phyloP scores from a whole-genome alignment of 2,113 vertebrate species.

The Petroica traversi region DNA sequence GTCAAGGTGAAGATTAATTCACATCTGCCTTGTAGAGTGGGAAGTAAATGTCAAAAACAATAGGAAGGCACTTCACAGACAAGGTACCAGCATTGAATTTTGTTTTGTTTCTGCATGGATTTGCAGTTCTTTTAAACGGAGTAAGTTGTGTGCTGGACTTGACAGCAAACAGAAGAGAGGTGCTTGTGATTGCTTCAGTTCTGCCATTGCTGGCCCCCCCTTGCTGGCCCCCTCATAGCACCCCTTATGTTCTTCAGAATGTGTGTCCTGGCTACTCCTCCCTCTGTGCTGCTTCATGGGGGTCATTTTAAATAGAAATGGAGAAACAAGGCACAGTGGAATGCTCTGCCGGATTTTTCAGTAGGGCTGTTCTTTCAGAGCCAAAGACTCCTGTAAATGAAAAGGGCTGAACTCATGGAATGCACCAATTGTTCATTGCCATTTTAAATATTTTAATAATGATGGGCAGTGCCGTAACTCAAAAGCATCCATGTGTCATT shows the following conservation, averaged over 20 bases:
- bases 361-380: not conserved
- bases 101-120: not conserved
- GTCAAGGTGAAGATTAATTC: constrained; percentile 29
- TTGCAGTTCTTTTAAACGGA: not conserved
- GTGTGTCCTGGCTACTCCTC: not conserved
- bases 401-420: not conserved
- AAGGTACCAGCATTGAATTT: not conserved
- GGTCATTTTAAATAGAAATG: not conserved
- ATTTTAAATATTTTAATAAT: not conserved
- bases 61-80: not conserved
- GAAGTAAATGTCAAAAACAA: not conserved
- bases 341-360: not conserved
- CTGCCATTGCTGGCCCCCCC: not conserved
- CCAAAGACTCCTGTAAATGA: not conserved
- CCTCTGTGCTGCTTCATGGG: not conserved
- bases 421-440: not conserved
- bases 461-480: not conserved
- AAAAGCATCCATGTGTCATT: not conserved
- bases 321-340: not conserved
- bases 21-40: not conserved
- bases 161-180: not conserved
- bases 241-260: not conserved
- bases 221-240: no score
- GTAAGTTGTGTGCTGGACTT: not conserved
- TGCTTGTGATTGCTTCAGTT: not conserved